These are phyloP conservation scores for Pelobates cultripes DNA, from an alignment of 2,797 vertebrate species.

Conservation along the genomic window DNA sequence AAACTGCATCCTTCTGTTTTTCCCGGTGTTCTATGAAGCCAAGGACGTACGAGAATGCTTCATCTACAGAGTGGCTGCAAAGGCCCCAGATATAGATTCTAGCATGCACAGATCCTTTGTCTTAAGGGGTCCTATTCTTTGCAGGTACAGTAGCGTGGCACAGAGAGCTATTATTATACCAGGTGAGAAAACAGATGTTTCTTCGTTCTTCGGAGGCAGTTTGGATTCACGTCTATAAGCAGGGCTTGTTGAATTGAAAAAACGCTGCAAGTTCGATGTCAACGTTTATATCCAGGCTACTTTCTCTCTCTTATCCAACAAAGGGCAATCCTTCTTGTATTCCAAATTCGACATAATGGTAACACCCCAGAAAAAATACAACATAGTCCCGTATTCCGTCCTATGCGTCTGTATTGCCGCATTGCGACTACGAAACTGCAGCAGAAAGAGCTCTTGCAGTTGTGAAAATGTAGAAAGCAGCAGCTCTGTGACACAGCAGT, in stretches of 20 bases:
- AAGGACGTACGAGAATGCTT: constrained; percentile 58
- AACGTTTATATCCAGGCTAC: constrained; percentile 72
- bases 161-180: constrained; percentile 58
- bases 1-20: constrained; percentile 55
- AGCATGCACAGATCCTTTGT: constrained; percentile 71
- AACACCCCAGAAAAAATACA: constrained; percentile 66
- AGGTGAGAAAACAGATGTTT: constrained; percentile 64
- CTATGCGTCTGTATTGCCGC: constrained; percentile 76
- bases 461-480: constrained; percentile 76
- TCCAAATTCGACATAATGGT: constrained; percentile 69
- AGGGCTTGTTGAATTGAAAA: constrained; percentile 69
- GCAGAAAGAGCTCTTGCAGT: constrained; percentile 77
- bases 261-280: constrained; percentile 75
- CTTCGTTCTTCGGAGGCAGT: constrained; percentile 68
- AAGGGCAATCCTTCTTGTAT: constrained; percentile 69
- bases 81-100: constrained; percentile 71
- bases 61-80: constrained; percentile 58
- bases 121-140: constrained; percentile 67
- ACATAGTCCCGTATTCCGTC: constrained; percentile 70
- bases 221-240: constrained; percentile 65
- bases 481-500: constrained; percentile 78
- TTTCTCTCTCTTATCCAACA: constrained; percentile 70
- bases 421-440: constrained; percentile 75
- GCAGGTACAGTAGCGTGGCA: constrained; percentile 67
- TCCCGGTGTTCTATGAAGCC: constrained; percentile 55